Evolutionary conservation across 2,888 invertebrate species (phyloP).

Genomic region (Drosophila histrio): DNA sequence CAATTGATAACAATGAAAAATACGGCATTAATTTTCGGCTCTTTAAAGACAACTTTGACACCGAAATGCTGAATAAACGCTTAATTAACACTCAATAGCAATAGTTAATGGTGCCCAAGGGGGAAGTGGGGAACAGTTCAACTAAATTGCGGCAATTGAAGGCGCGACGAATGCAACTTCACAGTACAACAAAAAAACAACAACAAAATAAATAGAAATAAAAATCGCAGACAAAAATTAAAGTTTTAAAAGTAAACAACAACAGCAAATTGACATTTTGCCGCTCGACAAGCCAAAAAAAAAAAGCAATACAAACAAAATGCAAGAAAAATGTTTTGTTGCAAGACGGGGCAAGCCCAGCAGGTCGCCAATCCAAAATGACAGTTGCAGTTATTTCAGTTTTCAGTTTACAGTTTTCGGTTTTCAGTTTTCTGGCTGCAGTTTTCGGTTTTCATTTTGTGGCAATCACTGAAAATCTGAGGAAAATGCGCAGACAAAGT

Average conservation of each 20-base stretch:
- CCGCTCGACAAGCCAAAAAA: constrained; percentile 53
- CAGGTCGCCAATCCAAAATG: constrained; percentile 79
- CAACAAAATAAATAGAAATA: constrained; percentile 12
- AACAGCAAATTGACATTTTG: constrained; percentile 78
- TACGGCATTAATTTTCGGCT: constrained; percentile 74
- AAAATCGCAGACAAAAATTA: constrained; percentile 64
- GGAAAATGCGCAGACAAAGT: constrained; percentile 49
- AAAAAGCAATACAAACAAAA: constrained; percentile 10
- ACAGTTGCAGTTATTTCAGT: constrained; percentile 76
- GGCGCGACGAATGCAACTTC: constrained; percentile 78
- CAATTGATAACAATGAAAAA: constrained; percentile 73
- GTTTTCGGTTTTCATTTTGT: constrained; percentile 20
- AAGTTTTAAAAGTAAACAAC: constrained; percentile 76
- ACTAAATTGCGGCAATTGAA: constrained; percentile 74
- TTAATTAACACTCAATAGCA: constrained; percentile 79
- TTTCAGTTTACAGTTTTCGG: constrained; percentile 18
- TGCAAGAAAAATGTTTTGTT: constrained; percentile 42
- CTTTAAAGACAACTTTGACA: constrained; percentile 77
- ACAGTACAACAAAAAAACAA: constrained; percentile 21
- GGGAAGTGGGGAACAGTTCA: neutral
- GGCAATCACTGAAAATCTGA: constrained; percentile 50
- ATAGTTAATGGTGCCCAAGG: constrained; percentile 53
- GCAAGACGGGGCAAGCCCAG: constrained; percentile 71
- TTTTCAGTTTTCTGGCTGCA: constrained; percentile 31
- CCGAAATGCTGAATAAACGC: constrained; percentile 75